Base-by-base conservation (phyloP, 1,140 invertebrate genomes). In the Micrasema longulum region DNA sequence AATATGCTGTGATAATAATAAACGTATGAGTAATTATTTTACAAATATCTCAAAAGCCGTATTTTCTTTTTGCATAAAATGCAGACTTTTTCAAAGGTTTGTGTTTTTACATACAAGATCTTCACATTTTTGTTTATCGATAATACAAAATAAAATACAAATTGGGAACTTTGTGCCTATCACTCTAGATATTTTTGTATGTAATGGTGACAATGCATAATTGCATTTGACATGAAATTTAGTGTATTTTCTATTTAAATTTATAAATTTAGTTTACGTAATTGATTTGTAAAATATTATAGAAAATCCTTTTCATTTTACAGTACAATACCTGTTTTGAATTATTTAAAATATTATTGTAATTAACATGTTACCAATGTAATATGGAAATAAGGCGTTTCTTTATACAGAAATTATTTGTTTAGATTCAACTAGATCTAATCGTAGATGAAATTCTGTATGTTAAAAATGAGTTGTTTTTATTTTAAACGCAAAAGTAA, bases 281-380 rank as follows among this genome's bases (percentile, higher is more conserved):
- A 31, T 31, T 31, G 2, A 31, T 31, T 2, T 31, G 7, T 4
- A 31, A 31, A 31, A 31, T 31, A 7, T 31, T 4, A 7, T 4
- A 31, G 7, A 31, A 31, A 31, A 4, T 7, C 26, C 7, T 31
- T 7, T 31, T 31, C 7, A 7, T 7, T 31, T 31, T 31, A 31
- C 26, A 31, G 26, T 31, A 31, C 26, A 31, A 20, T 38, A 60
- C 18, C 36, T 60, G 55, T 16, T 60, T 60, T 31, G 26, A 31
- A 31, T 31, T 31, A 31, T 31, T 60, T 35, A n/a, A 60, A 41
- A 14, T 20, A 41, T 41, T 38, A n/a, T 38, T 60, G 55, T 60
- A 41, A 60, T 20, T 38, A 23, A 38, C 55, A 60, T 43, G 55
- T 43, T 60, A 60, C 55, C 55, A 12, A 43, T 60, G 55, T 60